Evolutionary conservation across 2,797 vertebrate species (phyloP).

Genomic region (Clarias fuscus): DNA sequence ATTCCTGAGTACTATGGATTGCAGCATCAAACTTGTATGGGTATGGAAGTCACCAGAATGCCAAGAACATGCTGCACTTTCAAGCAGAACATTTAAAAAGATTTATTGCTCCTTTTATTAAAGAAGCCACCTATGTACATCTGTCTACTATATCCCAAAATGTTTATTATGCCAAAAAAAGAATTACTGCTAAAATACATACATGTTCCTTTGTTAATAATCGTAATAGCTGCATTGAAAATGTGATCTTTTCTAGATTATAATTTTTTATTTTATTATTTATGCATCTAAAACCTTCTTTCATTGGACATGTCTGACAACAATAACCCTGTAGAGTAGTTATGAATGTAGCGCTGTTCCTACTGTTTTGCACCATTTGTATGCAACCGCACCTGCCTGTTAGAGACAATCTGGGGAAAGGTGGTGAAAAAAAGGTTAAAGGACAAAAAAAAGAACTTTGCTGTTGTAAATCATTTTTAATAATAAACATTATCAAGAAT

Average conservation of each 20-base stretch:
- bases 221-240: slow-evolving; percentile 15
- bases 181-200: background rate
- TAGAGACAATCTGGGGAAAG: slow-evolving; percentile 23
- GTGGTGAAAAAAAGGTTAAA: background rate
- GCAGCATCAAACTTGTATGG: background rate
- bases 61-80: background rate
- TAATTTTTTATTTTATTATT: background rate
- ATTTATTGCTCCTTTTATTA: background rate
- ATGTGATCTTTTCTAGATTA: slow-evolving; percentile 13
- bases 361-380: slow-evolving; percentile 29
- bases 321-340: slow-evolving; percentile 17
- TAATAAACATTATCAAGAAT: slow-evolving; percentile 53
- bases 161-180: slow-evolving; percentile 8
- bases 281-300: slow-evolving; percentile 2
- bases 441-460: slow-evolving; percentile 4
- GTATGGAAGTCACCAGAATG: background rate
- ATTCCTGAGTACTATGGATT: background rate
- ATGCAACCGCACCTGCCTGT: slow-evolving; percentile 36
- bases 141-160: background rate
- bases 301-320: background rate
- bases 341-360: slow-evolving; percentile 15
- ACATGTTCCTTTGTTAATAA: background rate
- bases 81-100: background rate
- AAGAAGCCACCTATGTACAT: background rate
- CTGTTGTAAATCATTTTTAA: slow-evolving; percentile 58